phyloP scores from a whole-genome alignment of 64 coral and sea anemone species.

The Porites australiensis region DNA sequence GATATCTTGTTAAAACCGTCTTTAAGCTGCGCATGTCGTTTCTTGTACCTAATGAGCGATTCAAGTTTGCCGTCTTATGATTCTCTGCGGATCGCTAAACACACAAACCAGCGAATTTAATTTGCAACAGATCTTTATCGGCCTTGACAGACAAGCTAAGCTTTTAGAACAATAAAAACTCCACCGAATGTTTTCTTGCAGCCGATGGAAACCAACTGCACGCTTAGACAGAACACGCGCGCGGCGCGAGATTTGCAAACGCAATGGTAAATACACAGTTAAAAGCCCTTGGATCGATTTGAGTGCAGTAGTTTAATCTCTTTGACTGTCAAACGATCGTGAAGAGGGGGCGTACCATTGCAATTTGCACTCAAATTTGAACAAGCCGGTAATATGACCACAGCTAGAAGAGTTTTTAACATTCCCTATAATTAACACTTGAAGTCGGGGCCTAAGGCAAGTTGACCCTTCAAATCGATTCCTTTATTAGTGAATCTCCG shows the following conservation, averaged over 20 bases:
- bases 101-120: constrained; percentile 27
- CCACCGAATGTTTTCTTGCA: neutral
- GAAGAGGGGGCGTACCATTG: constrained; percentile 81
- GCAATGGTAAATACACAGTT: neutral
- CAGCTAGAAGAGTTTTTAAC: constrained; percentile 60
- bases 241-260: neutral
- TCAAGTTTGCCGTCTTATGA: neutral
- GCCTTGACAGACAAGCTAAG: constrained; percentile 23
- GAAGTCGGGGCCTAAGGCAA: constrained; percentile 50
- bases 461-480: constrained; percentile 75
- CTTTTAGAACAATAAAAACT: constrained; percentile 25
- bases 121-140: constrained; percentile 55
- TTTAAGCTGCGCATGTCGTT: constrained; percentile 13
- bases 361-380: constrained; percentile 87
- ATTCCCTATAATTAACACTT: constrained; percentile 77
- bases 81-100: neutral
- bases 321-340: constrained; percentile 66
- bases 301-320: constrained; percentile 37
- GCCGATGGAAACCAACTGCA: neutral
- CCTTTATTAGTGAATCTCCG: constrained; percentile 55
- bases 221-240: neutral
- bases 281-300: constrained; percentile 17
- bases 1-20: constrained; percentile 35
- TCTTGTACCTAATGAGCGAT: too few relatives aligned
- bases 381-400: constrained; percentile 73